These are phyloP conservation scores for Xiphophorus couchianus DNA, from an alignment of 2,113 vertebrate species.

Conservation along the genomic window DNA sequence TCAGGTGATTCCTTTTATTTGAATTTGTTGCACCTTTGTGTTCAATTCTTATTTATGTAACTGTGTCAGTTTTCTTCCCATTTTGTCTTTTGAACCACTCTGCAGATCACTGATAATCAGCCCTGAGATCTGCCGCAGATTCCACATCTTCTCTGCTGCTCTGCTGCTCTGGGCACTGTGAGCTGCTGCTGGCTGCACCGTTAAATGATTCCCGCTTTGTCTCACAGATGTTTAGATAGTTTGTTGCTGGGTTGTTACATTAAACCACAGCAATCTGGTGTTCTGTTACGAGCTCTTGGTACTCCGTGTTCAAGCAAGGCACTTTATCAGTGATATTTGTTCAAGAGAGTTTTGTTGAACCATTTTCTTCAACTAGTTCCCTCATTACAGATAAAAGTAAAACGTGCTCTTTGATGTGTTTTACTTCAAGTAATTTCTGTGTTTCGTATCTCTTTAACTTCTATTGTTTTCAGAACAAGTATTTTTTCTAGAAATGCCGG, in stretches of 20 bases:
- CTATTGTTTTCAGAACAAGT: too few relatives aligned
- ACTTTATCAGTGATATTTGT: background rate
- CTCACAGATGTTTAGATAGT: conserved; percentile 1
- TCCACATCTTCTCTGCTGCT: conserved; percentile 5
- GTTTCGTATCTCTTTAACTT: too few relatives aligned
- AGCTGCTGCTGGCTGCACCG: background rate
- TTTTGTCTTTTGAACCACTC: background rate
- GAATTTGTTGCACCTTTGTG: background rate
- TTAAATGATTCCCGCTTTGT: background rate
- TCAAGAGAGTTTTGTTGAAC: background rate
- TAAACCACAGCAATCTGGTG: background rate
- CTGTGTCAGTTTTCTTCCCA: background rate
- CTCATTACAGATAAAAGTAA: background rate
- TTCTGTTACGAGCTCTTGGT: background rate
- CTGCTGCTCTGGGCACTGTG: background rate
- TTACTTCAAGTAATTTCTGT: too few relatives aligned
- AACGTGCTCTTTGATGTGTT: too few relatives aligned
- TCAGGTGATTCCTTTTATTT: background rate
- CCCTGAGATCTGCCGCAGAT: background rate
- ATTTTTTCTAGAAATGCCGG: too few relatives aligned
- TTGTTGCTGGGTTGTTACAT: background rate
- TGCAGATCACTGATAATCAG: background rate
- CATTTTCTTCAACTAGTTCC: background rate
- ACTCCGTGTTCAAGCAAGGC: too few relatives aligned
- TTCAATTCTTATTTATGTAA: background rate